Conservation (phyloP, 2,888 invertebrate genomes). For the Eilema caniola region DNA sequence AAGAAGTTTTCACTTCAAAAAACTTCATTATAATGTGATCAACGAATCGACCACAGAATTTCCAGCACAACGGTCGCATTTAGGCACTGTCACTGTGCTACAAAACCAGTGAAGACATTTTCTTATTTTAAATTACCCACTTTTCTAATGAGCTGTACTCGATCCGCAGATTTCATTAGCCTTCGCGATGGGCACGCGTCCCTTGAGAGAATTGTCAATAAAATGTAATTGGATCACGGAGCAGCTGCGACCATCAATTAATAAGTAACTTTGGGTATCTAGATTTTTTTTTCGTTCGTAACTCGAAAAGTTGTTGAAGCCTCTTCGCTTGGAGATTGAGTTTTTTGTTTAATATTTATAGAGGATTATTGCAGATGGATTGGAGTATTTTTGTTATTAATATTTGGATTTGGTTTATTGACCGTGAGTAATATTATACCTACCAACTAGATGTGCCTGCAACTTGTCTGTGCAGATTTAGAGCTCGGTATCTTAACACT, state of each 20-base stretch:
- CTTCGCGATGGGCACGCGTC: conserved; percentile 40
- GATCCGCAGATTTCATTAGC: conserved; percentile 59
- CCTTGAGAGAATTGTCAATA: conserved; percentile 67
- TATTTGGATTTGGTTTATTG: neutral
- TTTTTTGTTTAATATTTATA: conserved; percentile 25
- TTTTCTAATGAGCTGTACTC: conserved; percentile 37
- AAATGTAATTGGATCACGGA: conserved; percentile 66
- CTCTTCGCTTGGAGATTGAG: conserved; percentile 13
- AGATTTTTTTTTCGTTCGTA: conserved; percentile 20
- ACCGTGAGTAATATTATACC: neutral
- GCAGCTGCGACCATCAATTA: conserved; percentile 68
- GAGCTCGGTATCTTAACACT: too few relatives aligned
- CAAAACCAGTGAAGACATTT: neutral
- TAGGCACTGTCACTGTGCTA: neutral
- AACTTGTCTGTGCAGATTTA: too few relatives aligned
- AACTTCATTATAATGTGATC: too few relatives aligned
- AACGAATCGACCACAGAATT: neutral
- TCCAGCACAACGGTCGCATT: neutral
- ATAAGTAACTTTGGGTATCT: conserved; percentile 43
- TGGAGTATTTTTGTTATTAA: neutral
- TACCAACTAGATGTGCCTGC: neutral
- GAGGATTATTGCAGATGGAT: conserved; percentile 15
- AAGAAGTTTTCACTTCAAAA: too few relatives aligned
- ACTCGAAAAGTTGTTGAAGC: conserved; percentile 7
- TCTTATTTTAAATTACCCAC: conserved; percentile 15